phyloP scores from a whole-genome alignment of 2,888 invertebrate genomes.

The Temnothorax ravouxi region DNA sequence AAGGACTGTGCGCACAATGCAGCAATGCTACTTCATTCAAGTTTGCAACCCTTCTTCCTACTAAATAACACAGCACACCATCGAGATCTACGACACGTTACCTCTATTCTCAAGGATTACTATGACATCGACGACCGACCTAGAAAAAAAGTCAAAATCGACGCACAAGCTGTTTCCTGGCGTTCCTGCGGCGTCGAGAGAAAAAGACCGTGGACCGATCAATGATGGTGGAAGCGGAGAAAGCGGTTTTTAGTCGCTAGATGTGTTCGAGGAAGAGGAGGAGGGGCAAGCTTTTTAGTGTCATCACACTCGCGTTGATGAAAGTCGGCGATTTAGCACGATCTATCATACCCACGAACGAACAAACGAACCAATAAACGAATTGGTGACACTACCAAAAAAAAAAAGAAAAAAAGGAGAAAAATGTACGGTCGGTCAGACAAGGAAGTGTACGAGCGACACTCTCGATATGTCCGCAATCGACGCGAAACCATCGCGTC shows the following conservation, averaged over 20 bases:
- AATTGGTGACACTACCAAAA: background rate
- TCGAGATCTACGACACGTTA: slow-evolving; percentile 53
- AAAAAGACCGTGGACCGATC: background rate
- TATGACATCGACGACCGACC: slow-evolving; percentile 36
- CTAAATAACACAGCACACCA: slow-evolving; percentile 33
- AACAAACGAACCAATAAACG: slow-evolving; percentile 9
- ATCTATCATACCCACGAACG: background rate
- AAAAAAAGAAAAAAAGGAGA: background rate
- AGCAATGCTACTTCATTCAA: slow-evolving; percentile 49
- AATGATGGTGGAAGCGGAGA: background rate
- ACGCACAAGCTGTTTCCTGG: slow-evolving; percentile 11
- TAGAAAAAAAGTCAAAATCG: slow-evolving; percentile 46
- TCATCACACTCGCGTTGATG: slow-evolving; percentile 13
- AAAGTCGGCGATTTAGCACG: background rate
- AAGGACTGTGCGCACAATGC: slow-evolving; percentile 41
- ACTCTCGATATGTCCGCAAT: background rate
- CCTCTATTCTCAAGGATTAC: slow-evolving; percentile 42
- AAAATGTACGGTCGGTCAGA: slow-evolving; percentile 5
- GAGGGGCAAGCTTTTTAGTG: background rate
- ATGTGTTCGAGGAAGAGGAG: background rate
- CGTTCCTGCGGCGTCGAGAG: background rate
- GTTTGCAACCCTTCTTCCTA: slow-evolving; percentile 40
- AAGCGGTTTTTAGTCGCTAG: slow-evolving; percentile 30
- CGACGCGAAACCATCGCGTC: slow-evolving; percentile 23
- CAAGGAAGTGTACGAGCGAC: background rate